Percentiles rank a stretch among this genome's conserved stretches.
Conservation (phyloP, 2,113 vertebrate genomes). For the Anser brachyrhynchus region DNA sequence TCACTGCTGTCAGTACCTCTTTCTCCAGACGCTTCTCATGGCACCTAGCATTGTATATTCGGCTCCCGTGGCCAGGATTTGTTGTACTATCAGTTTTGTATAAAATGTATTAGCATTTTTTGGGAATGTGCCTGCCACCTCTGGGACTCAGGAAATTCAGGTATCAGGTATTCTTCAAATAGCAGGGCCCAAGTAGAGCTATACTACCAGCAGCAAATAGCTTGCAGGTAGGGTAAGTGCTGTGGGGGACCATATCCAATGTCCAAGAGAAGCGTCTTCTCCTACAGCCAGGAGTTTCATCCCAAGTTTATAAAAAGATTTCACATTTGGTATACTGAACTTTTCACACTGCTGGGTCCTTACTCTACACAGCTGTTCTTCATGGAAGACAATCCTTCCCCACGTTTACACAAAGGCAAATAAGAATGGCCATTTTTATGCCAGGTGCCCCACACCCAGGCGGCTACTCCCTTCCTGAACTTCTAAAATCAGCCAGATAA, state of each 20-base stretch:
- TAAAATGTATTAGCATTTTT: background rate
- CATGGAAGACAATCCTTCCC: background rate
- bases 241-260: background rate
- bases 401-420: background rate
- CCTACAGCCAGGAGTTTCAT: background rate
- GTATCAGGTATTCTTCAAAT: background rate
- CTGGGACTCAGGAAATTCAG: background rate
- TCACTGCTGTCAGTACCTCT: background rate
- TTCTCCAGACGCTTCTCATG: background rate
- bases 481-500: background rate
- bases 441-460: background rate
- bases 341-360: background rate
- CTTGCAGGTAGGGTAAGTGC: background rate
- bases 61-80: background rate
- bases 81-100: background rate
- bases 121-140: background rate
- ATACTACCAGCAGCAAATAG: background rate
- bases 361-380: background rate
- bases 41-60: background rate
- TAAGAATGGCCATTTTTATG: background rate
- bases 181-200: background rate
- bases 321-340: background rate
- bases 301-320: background rate
- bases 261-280: background rate
- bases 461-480: background rate